These are phyloP conservation scores for Drosophila miranda DNA, from an alignment of 1,140 invertebrate genomes.

Conservation along the genomic window DNA sequence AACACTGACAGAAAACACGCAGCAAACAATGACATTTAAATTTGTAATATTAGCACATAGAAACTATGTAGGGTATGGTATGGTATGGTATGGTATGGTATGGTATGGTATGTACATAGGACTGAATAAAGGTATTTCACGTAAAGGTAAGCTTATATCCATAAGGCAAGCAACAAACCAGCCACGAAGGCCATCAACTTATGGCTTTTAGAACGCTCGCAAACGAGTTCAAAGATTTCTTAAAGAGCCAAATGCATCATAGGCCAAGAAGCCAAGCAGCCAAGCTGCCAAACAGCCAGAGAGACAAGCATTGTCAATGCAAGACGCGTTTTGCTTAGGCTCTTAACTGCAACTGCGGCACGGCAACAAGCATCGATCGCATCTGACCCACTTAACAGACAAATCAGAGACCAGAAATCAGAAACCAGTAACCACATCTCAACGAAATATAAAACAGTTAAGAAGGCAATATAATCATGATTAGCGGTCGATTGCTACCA, in stretches of 20 bases:
- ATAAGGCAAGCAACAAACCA: slow-evolving; percentile 62
- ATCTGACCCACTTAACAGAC: slow-evolving; percentile 39
- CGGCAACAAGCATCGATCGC: not conserved
- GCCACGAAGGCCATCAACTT: slow-evolving; percentile 75
- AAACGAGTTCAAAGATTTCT: slow-evolving; percentile 59
- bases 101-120: slow-evolving; percentile 16
- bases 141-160: slow-evolving; percentile 28
- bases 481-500: slow-evolving; percentile 21
- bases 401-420: not conserved
- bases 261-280: slow-evolving; percentile 55
- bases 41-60: slow-evolving; percentile 38
- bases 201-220: slow-evolving; percentile 62
- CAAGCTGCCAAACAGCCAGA: not conserved
- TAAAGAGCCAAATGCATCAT: slow-evolving; percentile 62
- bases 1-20: slow-evolving; percentile 16
- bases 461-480: slow-evolving; percentile 40
- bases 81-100: slow-evolving; percentile 10
- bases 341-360: not conserved
- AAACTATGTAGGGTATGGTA: slow-evolving; percentile 2
- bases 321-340: slow-evolving; percentile 5
- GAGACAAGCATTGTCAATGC: slow-evolving; percentile 33
- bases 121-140: slow-evolving; percentile 3
- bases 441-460: slow-evolving; percentile 35
- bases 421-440: slow-evolving; percentile 6
- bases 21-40: slow-evolving; percentile 65